These are phyloP conservation scores for Chloromyia formosa DNA, from an alignment of 2,888 invertebrate genomes.

Conservation along the genomic window DNA sequence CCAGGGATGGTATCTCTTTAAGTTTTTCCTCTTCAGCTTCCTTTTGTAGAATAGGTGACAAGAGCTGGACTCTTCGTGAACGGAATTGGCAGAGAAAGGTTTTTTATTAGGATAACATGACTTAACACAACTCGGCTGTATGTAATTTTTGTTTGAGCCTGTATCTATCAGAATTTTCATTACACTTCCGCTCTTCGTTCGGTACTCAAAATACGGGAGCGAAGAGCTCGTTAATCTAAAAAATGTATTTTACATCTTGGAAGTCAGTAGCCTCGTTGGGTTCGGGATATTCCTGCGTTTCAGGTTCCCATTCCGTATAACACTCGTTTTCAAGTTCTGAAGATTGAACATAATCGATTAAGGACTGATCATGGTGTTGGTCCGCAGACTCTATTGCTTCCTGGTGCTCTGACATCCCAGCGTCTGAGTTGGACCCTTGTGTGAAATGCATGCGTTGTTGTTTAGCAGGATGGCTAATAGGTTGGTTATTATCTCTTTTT, in stretches of 20 bases:
- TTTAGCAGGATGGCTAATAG: neutral
- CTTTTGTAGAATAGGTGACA: too few relatives aligned
- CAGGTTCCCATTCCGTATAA: conserved; percentile 7
- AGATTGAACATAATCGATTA: conserved; percentile 17
- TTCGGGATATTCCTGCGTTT: neutral
- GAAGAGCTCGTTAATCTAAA: conserved; percentile 34
- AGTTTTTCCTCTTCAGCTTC: too few relatives aligned
- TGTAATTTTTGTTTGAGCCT: conserved; percentile 24
- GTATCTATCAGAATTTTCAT: conserved; percentile 26
- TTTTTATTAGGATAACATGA: conserved; percentile 16
- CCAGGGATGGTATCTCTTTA: too few relatives aligned
- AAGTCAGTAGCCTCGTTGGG: neutral
- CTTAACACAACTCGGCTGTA: conserved; percentile 14
- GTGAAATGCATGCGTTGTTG: conserved; percentile 16
- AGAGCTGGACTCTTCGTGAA: too few relatives aligned
- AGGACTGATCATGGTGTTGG: conserved; percentile 15
- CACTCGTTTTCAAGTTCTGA: neutral
- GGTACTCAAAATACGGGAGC: conserved; percentile 20
- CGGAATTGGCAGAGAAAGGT: conserved; percentile 40
- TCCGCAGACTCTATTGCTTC: conserved; percentile 2
- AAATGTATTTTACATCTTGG: conserved; percentile 24
- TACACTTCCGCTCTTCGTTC: conserved; percentile 20
- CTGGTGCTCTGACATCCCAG: neutral
- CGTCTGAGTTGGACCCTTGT: neutral
- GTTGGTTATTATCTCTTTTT: conserved; percentile 7